Evolutionary conservation across 1,140 invertebrate genomes (phyloP), one percentile per base, ranked within the genome.

Genomic region (Ceratosolen solmsi): DNA sequence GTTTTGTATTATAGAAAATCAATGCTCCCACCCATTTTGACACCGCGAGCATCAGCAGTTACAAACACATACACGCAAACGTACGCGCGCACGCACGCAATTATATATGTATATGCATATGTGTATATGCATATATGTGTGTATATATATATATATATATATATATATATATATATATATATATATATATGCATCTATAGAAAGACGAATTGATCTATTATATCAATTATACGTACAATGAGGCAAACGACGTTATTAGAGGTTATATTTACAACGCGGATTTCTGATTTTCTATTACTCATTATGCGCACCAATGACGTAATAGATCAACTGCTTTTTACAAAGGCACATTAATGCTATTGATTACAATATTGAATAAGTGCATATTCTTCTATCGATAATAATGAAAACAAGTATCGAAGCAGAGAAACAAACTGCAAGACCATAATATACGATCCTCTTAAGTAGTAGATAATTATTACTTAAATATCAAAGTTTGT

Each of bases 201-300:
- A n/a, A 38, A 22, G 20, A 2, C 63, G 22, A 33, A 20, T 38
- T 68, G 20, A 63, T 63, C 60, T 63, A 33, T 68, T 68, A n/a
- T 11, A 68, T 17, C 63, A 20, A 38, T 68, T 68, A 36, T 63
- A 68, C 7, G 20, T 38, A 7, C 5, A 68, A 38, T 68, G 63
- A 68, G 36, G n/a, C 20, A 38, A 68, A 38, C 63, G 33, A n/a
- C 36, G 8, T n/a, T 68, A 68, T 38, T 68, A 38, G 63, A 68
- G 63, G 63, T 68, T 68, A 68, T 68, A 68, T 38, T 68, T 38
- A 68, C 63, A 38, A 38, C 63, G 36, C 30, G 63, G 63, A 25
- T 38, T 68, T 68, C 30, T n/a, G 20, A 68, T 68, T 68, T 68
- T 68, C 15, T 38, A 68, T 38, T 68, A 38, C 22, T 68, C 60